Evolutionary conservation across 1,140 invertebrate genomes (phyloP).

Genomic region (Drosophila repletoides): DNA sequence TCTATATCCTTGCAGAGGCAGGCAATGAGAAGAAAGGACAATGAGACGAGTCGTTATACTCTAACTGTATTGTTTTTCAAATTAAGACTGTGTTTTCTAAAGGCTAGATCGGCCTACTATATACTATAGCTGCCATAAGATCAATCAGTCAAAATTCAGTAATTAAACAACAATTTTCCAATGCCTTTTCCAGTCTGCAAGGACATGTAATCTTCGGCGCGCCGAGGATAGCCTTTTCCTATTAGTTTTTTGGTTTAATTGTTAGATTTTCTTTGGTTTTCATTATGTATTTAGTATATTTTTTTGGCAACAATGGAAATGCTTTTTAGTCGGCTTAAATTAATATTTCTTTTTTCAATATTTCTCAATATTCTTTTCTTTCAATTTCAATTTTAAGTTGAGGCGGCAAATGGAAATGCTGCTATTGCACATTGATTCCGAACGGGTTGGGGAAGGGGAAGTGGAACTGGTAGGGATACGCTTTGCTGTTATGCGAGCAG

Average conservation of each 20-base stretch:
- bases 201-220: too few species aligned
- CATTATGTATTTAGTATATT: constrained; percentile 21
- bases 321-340: constrained; percentile 47
- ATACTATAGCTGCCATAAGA: too few species aligned
- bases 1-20: too few species aligned
- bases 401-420: constrained; percentile 40
- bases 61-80: too few species aligned
- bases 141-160: too few species aligned
- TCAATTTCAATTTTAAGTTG: constrained; percentile 8
- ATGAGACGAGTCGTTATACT: too few species aligned
- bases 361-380: constrained; percentile 32
- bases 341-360: constrained; percentile 44
- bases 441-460: constrained; percentile 7
- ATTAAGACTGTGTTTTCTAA: too few species aligned
- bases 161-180: too few species aligned
- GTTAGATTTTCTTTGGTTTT: constrained; percentile 42
- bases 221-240: too few species aligned
- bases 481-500: constrained; percentile 73
- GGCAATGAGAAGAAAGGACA: too few species aligned
- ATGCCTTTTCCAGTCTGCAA: too few species aligned
- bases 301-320: constrained; percentile 75
- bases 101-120: too few species aligned
- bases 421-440: constrained; percentile 80
- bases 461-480: not conserved
- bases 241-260: constrained; percentile 56